These are phyloP conservation scores for Zeuzera pyrina DNA, from an alignment of 2,888 invertebrate genomes.

Conservation along the genomic window DNA sequence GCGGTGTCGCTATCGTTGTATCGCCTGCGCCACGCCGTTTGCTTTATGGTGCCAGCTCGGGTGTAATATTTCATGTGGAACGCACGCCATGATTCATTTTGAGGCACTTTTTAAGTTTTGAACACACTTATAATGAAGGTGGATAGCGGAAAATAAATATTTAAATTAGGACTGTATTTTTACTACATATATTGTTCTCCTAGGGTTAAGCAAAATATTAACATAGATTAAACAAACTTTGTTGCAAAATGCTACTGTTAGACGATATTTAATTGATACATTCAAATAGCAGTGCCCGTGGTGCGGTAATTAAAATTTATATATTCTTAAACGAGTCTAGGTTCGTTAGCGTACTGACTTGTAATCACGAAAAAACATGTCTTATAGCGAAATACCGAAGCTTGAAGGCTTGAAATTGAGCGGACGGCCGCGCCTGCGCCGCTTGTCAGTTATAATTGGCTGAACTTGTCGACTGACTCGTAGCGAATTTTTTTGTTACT, in stretches of 20 bases:
- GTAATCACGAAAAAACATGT: conserved; percentile 14
- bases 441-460: conserved; percentile 73
- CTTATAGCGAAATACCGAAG: conserved; percentile 22
- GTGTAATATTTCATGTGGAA: conserved; percentile 71
- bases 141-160: conserved; percentile 54
- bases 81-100: conserved; percentile 71
- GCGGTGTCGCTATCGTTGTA: conserved; percentile 71
- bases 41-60: conserved; percentile 70
- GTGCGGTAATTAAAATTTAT: conserved; percentile 13
- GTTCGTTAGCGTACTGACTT: conserved; percentile 19
- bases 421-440: conserved; percentile 53
- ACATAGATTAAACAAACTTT: not conserved
- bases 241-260: not conserved
- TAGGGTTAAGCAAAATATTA: too few species aligned
- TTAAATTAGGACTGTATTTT: too few species aligned
- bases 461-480: conserved; percentile 66
- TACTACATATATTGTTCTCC: too few species aligned
- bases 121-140: conserved; percentile 62
- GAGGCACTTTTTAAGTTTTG: conserved; percentile 63
- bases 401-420: conserved; percentile 51
- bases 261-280: not conserved
- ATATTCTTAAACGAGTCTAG: conserved; percentile 14
- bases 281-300: too few species aligned
- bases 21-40: conserved; percentile 68
- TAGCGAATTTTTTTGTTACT: conserved; percentile 50